Base-by-base conservation (phyloP, 2,797 vertebrate genomes). In the Lacerta agilis region DNA sequence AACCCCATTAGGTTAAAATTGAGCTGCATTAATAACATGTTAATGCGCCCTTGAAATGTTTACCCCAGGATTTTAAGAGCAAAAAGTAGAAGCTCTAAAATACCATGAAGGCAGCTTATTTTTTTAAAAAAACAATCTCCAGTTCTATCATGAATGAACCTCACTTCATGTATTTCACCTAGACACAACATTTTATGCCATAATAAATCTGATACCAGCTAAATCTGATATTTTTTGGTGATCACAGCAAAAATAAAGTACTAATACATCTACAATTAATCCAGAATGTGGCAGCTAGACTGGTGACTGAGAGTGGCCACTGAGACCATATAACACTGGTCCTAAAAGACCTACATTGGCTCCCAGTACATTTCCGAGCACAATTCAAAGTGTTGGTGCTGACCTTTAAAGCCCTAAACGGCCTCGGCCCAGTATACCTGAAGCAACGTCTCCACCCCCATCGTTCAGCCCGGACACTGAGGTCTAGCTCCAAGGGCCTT, bases 21-120 rank as follows among this genome's bases (percentile, higher is more conserved):
- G 0, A 81, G 80, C 71, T 87, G n/a, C 64, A 85, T 61, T 85
- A 87, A 81, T 79, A 83, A 81, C 58, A 41, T 20, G 33, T 83
- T 69, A 79, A 61, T 80, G 17, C 18, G 8, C 25, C 49, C 29
- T 78, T 83, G 81, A 80, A 82, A 82, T 61, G 41, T 49, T 85
- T 84, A 79, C 27, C 73, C 27, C 78, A 33, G 33, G 38, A 43
- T 76, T 84, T 36, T 66, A 1, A 2, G 38, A 85, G 2, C 75
- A 75, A 38, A 82, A 67, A 41, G 38, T 15, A 4, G n/a, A 86
- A 77, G 23, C 49, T 33, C 77, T n/a, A 29, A 91, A 69, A 38
- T 86, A 11, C 3, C 7, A 27, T 41, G 64, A 36, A 88, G 38
- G 20, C 15, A 85, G 67, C 8, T 36, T 38, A 29, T 79, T 49